Evolutionary conservation across 2,113 vertebrate species (phyloP).

Genomic region (Sapayoa aenigma): DNA sequence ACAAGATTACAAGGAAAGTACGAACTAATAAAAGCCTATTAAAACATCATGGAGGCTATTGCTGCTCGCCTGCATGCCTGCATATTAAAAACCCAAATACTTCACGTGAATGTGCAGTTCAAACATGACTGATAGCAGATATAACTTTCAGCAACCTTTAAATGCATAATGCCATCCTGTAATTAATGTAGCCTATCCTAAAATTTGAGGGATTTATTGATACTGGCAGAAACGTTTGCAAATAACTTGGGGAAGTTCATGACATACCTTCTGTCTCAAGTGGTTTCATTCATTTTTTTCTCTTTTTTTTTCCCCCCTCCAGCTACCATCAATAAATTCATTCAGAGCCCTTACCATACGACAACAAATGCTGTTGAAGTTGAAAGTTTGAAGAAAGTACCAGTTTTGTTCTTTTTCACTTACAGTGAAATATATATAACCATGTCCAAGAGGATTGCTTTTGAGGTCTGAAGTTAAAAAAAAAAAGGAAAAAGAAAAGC

Average conservation of each 20-base stretch:
- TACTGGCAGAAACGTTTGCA: slow-evolving; percentile 68
- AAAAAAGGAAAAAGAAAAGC: neutral
- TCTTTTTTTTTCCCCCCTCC: neutral
- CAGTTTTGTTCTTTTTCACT: slow-evolving; percentile 57
- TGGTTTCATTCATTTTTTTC: slow-evolving; percentile 51
- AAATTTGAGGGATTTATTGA: slow-evolving; percentile 71
- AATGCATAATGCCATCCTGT: slow-evolving; percentile 54
- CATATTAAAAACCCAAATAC: slow-evolving; percentile 21
- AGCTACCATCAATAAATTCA: slow-evolving; percentile 70
- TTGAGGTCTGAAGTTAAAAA: neutral
- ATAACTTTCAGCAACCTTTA: slow-evolving; percentile 65
- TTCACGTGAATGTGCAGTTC: neutral
- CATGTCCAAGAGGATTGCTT: neutral
- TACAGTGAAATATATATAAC: slow-evolving; percentile 23
- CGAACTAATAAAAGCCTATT: slow-evolving; percentile 52
- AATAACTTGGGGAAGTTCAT: slow-evolving; percentile 65
- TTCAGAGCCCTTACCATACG: slow-evolving; percentile 38
- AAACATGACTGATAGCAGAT: slow-evolving; percentile 41
- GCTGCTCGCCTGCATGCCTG: neutral
- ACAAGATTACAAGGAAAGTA: slow-evolving; percentile 47
- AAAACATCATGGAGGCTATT: slow-evolving; percentile 25
- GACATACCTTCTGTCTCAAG: slow-evolving; percentile 58
- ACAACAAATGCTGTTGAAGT: neutral
- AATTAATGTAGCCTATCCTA: slow-evolving; percentile 61
- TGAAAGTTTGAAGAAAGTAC: slow-evolving; percentile 50